A percentile compares a stretch with the other conserved stretches of the same genome.
Conservation (phyloP, 1,140 invertebrate species). For the Aphidius gifuensis region DNA sequence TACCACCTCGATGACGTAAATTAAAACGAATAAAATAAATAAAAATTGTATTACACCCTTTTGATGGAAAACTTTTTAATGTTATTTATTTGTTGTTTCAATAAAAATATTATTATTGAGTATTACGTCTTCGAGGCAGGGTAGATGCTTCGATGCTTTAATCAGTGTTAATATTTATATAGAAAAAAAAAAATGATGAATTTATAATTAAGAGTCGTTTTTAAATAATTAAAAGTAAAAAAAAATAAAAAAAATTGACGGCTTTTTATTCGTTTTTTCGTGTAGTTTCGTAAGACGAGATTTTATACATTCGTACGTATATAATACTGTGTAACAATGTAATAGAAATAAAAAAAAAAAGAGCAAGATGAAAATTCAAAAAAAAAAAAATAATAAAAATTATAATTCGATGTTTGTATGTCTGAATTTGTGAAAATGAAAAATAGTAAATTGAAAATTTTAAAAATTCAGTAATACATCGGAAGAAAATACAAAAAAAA, state of each 20-base stretch:
- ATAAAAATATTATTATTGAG: slow-evolving; percentile 3
- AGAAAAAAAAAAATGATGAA: slow-evolving; percentile 8
- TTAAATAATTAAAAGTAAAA: slow-evolving; percentile 4
- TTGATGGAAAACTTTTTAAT: slow-evolving; percentile 6
- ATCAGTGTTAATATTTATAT: slow-evolving; percentile 24
- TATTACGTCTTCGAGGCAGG: slow-evolving; percentile 18
- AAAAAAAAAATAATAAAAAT: slow-evolving; percentile 9
- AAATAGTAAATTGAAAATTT: background rate
- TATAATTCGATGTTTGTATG: slow-evolving; percentile 15
- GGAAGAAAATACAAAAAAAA: background rate
- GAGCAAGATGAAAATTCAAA: slow-evolving; percentile 9
- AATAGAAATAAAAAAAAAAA: slow-evolving; percentile 19
- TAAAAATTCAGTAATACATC: too few relatives aligned
- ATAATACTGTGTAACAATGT: slow-evolving; percentile 30
- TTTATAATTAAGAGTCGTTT: too few relatives aligned
- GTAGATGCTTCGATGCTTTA: slow-evolving; percentile 20
- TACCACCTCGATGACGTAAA: slow-evolving; percentile 6
- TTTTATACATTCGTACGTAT: slow-evolving; percentile 32
- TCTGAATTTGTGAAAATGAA: slow-evolving; percentile 10
- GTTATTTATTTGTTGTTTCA: slow-evolving; percentile 2
- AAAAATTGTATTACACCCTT: slow-evolving; percentile 2
- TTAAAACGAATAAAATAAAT: background rate
- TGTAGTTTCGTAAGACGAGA: slow-evolving; percentile 17
- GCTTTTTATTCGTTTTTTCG: background rate
- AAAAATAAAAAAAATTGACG: slow-evolving; percentile 5